Conservation (phyloP, 2,888 invertebrate species). For the Choreutis nemorana region DNA sequence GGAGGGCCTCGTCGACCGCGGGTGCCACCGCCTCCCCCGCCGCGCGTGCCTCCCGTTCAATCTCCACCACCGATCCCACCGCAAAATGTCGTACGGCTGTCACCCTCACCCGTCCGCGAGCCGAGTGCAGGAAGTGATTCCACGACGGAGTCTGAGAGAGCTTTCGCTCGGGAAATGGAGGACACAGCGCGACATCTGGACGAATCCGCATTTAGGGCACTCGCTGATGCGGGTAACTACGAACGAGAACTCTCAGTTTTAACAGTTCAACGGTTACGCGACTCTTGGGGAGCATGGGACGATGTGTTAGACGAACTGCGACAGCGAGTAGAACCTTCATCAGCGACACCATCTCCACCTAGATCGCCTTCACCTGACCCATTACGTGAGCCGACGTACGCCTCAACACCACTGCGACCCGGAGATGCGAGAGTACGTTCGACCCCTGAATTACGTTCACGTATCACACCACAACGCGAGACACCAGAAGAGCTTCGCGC, state of each 20-base stretch:
- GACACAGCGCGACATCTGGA: constrained; percentile 50
- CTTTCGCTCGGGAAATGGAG: constrained; percentile 55
- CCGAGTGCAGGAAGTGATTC: constrained; percentile 56
- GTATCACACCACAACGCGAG: constrained; percentile 44
- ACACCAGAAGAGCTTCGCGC: constrained; percentile 59
- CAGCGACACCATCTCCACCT: constrained; percentile 44
- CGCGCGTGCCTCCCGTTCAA: constrained; percentile 18
- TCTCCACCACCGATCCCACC: constrained; percentile 10
- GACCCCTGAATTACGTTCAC: constrained; percentile 69
- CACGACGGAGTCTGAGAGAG: constrained; percentile 54
- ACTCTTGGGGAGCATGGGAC: constrained; percentile 62
- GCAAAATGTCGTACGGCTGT: constrained; percentile 16
- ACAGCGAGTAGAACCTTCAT: constrained; percentile 44
- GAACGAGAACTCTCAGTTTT: constrained; percentile 65
- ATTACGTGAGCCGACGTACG: constrained; percentile 52
- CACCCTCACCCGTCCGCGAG: constrained; percentile 36
- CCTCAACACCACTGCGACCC: constrained; percentile 68
- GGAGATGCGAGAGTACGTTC: constrained; percentile 50
- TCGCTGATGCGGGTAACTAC: constrained; percentile 62
- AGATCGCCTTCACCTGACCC: constrained; percentile 48
- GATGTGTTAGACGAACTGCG: constrained; percentile 56
- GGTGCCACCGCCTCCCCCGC: constrained; percentile 46
- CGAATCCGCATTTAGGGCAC: constrained; percentile 43
- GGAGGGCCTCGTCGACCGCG: constrained; percentile 36
- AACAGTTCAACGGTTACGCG: constrained; percentile 52